Base-by-base conservation (phyloP, 2,797 vertebrate species). In the Hydrolagus colliei region DNA sequence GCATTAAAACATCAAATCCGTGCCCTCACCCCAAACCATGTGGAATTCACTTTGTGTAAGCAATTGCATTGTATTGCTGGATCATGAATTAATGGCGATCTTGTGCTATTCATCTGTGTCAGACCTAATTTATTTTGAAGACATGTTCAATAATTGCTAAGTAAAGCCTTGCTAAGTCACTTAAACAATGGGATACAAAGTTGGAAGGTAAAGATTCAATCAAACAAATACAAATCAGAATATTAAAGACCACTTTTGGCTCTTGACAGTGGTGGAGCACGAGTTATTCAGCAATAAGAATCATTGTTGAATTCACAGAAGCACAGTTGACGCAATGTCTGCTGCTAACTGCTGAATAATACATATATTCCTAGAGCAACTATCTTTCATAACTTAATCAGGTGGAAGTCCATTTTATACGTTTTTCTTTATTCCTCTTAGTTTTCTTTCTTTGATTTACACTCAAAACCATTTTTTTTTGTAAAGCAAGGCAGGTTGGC, bases 41-140 rank as follows among this genome's bases (percentile, higher is more conserved):
- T 20, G 41, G 32, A 27, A 68, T 14, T 84, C 71, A 67, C 79
- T 67, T 11, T 41, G 18, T 52, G 65, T 10, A 18, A 9, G 20
- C 65, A 84, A 84, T 84, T 84, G 41, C n/a, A 63, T 35, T 82
- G 62, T 63, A 12, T 84, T 35, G n/a, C 11, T 84, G 20, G 41
- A 32, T 68, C 68, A 35, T 35, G 79, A 14, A 68, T 71, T 71
- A 71, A 35, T 68, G 6, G 65, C 35, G 27, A 84, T 71, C 5
- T 35, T 84, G 79, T 71, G 65, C 65, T 84, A 68, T 84, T 84
- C 62, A 84, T 65, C 65, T 84, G 20, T 18, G 68, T 84, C 32
- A 52, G 65, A 84, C 79, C 62, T 68, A 27, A 27, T 84, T 14
- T 20, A 10, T 84, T 68, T 20, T 82, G 32, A 68, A 79, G 78